Evolutionary conservation across 2,888 invertebrate genomes (phyloP).

Genomic region (Dryobota labecula): DNA sequence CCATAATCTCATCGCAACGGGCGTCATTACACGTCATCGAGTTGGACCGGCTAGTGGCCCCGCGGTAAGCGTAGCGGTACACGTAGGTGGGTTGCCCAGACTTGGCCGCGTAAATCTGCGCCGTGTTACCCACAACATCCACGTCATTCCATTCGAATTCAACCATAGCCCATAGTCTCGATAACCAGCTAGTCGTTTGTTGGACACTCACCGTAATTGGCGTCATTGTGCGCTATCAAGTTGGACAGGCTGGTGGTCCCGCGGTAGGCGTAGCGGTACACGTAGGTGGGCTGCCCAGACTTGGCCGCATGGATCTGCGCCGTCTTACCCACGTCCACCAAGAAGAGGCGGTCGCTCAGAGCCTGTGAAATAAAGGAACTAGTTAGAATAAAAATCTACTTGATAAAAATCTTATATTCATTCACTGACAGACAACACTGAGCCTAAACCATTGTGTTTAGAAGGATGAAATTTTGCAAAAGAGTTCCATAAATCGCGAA

Average conservation of each 20-base stretch:
- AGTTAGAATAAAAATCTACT: background rate
- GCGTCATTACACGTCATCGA: slow-evolving; percentile 87
- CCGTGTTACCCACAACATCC: too few relatives aligned
- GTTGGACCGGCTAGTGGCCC: slow-evolving; percentile 90
- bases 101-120: slow-evolving; percentile 89
- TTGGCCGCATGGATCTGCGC: slow-evolving; percentile 90
- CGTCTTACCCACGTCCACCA: slow-evolving; percentile 90
- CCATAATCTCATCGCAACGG: slow-evolving; percentile 87
- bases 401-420: background rate
- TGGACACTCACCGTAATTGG: slow-evolving; percentile 89
- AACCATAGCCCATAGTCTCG: background rate
- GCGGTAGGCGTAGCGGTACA: slow-evolving; percentile 92
- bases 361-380: slow-evolving; percentile 79
- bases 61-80: slow-evolving; percentile 92
- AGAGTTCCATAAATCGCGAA: too few relatives aligned
- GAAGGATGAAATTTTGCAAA: background rate
- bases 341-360: slow-evolving; percentile 92
- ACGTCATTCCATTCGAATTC: background rate
- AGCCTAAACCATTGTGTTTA: too few relatives aligned
- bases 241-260: slow-evolving; percentile 91
- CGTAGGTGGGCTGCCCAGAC: slow-evolving; percentile 91
- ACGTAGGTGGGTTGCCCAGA: slow-evolving; percentile 91
- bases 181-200: background rate
- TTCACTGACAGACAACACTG: background rate
- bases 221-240: slow-evolving; percentile 85